phyloP scores from a whole-genome alignment of 2,797 vertebrate species.

The Spondyliosoma cantharus region DNA sequence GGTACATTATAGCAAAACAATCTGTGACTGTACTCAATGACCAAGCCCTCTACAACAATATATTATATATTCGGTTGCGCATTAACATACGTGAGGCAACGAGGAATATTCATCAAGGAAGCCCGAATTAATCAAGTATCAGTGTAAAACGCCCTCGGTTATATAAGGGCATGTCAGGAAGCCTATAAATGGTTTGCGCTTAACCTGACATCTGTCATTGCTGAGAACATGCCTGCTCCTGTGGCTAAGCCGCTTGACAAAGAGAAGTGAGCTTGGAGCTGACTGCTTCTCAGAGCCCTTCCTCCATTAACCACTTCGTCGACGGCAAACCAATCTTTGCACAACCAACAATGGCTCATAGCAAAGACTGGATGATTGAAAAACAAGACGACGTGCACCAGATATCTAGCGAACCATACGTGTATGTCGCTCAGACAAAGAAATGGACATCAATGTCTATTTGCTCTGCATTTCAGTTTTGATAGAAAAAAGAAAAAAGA shows the following conservation, averaged over 20 bases:
- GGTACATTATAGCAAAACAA: constrained; percentile 20
- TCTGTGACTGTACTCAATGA: not conserved
- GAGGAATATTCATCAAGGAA: not conserved
- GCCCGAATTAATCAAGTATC: constrained; percentile 3
- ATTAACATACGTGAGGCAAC: not conserved
- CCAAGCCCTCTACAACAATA: not conserved
- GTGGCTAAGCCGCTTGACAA: constrained; percentile 23
- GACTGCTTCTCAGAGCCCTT: constrained; percentile 60
- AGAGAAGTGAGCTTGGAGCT: constrained; percentile 40
- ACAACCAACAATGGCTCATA: constrained; percentile 61
- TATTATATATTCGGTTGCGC: not conserved
- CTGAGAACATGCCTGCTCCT: constrained; percentile 36
- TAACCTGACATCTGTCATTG: constrained; percentile 47
- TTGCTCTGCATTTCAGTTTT: constrained; percentile 10
- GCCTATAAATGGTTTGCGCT: constrained; percentile 46
- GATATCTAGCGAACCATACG: constrained; percentile 2
- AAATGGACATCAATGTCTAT: constrained; percentile 4
- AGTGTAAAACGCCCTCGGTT: constrained; percentile 42
- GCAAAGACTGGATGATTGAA: constrained; percentile 15
- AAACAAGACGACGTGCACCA: constrained; percentile 39
- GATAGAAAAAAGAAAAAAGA: not conserved
- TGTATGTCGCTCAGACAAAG: constrained; percentile 20
- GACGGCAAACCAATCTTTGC: constrained; percentile 28
- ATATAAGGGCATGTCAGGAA: constrained; percentile 32
- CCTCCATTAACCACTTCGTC: constrained; percentile 77